Percentiles rank a stretch among this genome's conserved stretches.
phyloP scores from a whole-genome alignment of 2,888 invertebrate species.

The Philopedon plagiatum region DNA sequence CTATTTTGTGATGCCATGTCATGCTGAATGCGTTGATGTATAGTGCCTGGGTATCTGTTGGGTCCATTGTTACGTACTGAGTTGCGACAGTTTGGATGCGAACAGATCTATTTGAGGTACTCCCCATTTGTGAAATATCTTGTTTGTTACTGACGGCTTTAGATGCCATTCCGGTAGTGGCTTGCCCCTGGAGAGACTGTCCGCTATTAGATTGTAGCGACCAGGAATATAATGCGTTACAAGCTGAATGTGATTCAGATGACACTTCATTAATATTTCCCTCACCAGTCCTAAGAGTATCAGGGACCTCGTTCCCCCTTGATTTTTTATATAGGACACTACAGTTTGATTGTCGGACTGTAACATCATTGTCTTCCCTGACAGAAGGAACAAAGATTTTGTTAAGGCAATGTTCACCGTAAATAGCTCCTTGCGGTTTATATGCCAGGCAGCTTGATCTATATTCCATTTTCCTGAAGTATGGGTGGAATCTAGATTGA shows the following conservation, averaged over 20 bases:
- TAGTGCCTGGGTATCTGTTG: constrained; percentile 31
- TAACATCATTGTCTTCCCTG: constrained; percentile 1
- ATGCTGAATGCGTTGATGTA: constrained; percentile 53
- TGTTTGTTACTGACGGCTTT: constrained; percentile 16
- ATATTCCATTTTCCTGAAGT: constrained; percentile 21
- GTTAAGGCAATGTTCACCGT: constrained; percentile 18
- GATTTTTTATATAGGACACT: constrained; percentile 5
- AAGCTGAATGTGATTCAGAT: too few relatives aligned
- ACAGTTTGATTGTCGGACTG: constrained; percentile 30
- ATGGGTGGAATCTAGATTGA: neutral
- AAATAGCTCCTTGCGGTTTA: constrained; percentile 45
- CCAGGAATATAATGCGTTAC: too few relatives aligned
- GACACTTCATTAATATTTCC: too few relatives aligned
- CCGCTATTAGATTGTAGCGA: too few relatives aligned
- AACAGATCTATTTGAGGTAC: constrained; percentile 51
- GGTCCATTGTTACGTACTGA: constrained; percentile 47
- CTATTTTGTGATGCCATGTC: constrained; percentile 46
- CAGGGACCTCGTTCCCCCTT: too few relatives aligned
- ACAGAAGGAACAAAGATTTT: constrained; percentile 1
- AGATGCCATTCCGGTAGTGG: constrained; percentile 51
- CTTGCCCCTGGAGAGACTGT: constrained; percentile 48
- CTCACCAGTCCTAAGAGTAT: too few relatives aligned
- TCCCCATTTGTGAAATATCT: constrained; percentile 52
- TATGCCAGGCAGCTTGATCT: constrained; percentile 46
- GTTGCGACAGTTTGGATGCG: constrained; percentile 45